These are phyloP conservation scores for Isoperla grammatica DNA, from an alignment of 2,888 invertebrate genomes.

Conservation along the genomic window DNA sequence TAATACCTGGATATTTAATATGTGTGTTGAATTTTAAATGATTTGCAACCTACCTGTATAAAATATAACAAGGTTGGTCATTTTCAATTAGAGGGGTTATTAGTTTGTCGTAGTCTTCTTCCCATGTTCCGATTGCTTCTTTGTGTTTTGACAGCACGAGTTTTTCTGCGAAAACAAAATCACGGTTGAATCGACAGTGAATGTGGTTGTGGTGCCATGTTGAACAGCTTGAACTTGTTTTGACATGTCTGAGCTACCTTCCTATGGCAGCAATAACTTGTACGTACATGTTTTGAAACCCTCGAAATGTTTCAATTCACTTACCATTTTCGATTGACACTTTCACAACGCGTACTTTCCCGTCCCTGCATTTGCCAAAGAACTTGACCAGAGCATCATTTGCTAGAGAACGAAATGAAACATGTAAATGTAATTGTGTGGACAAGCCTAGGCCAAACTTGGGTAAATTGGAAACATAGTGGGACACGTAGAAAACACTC, in stretches of 20 bases:
- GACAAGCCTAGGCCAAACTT: too few species aligned
- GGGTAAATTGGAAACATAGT: too few species aligned
- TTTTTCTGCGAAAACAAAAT: constrained; percentile 58
- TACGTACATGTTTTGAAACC: too few species aligned
- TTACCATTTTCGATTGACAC: constrained; percentile 82
- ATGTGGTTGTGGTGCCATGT: too few species aligned
- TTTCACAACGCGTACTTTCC: constrained; percentile 74
- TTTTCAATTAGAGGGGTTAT: constrained; percentile 65
- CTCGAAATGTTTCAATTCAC: constrained; percentile 30
- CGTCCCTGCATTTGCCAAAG: constrained; percentile 76
- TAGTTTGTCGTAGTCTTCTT: constrained; percentile 76
- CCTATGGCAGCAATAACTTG: too few species aligned
- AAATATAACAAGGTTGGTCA: constrained; percentile 83
- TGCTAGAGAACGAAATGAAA: constrained; percentile 52
- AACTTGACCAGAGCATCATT: constrained; percentile 75
- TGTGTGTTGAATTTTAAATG: neutral
- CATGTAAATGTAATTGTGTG: constrained; percentile 22
- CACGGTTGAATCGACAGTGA: too few species aligned
- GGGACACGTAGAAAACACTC: too few species aligned
- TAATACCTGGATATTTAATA: neutral
- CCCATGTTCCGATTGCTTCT: constrained; percentile 70
- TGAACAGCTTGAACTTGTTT: too few species aligned
- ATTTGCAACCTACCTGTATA: constrained; percentile 59
- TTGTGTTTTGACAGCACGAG: constrained; percentile 59
- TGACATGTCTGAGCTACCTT: too few species aligned